A percentile compares a stretch with the other conserved stretches of the same genome.
These are phyloP conservation scores for Zootoca vivipara DNA, from an alignment of 2,113 vertebrate species.

Conservation along the genomic window DNA sequence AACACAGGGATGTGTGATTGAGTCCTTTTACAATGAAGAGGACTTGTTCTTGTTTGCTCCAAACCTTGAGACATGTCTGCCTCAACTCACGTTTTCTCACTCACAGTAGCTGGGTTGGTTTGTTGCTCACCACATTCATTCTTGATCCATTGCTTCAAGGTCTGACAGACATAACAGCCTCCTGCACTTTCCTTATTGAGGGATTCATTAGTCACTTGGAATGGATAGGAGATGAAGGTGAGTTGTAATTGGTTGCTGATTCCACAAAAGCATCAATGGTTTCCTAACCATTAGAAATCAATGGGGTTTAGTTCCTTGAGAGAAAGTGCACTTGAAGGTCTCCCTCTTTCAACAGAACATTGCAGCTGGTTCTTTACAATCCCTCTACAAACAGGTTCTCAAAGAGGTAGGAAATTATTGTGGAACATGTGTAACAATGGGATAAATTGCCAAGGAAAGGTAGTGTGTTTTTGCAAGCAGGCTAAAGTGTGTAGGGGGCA, in stretches of 20 bases:
- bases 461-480: fast-evolving
- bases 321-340: not conserved
- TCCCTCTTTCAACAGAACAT: not conserved
- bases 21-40: too few relatives aligned
- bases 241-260: not conserved
- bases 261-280: not conserved
- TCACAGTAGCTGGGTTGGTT: too few relatives aligned
- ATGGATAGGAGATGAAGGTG: not conserved
- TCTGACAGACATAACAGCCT: not conserved
- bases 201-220: not conserved
- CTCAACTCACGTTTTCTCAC: too few relatives aligned
- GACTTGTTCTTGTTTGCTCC: too few relatives aligned
- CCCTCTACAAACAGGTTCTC: not conserved
- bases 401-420: not conserved
- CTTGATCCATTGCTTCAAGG: not conserved
- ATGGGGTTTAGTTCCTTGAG: not conserved
- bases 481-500: not conserved
- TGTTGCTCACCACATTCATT: not conserved
- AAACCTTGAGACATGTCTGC: too few relatives aligned
- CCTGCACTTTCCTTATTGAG: not conserved
- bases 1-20: too few relatives aligned
- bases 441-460: not conserved
- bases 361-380: not conserved
- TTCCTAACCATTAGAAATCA: not conserved
- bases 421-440: fast-evolving